Percentiles rank a stretch among this genome's conserved stretches.
Evolutionary conservation across 2,888 invertebrate genomes (phyloP).

Genomic region (Galerucella nymphaeae): DNA sequence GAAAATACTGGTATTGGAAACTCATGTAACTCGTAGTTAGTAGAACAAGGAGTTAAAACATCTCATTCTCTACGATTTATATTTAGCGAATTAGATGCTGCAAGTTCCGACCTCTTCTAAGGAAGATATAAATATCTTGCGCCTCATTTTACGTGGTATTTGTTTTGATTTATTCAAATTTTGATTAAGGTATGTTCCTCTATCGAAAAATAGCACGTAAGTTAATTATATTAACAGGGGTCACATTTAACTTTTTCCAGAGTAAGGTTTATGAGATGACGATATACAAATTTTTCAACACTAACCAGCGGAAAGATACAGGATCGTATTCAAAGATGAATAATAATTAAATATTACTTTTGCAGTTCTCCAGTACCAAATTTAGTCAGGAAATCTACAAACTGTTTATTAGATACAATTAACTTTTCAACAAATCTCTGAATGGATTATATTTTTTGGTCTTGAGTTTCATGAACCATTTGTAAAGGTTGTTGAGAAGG

Average conservation of each 20-base stretch:
- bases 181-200: conserved; percentile 43
- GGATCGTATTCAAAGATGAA: conserved; percentile 4
- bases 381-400: no score
- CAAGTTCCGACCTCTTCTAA: conserved; percentile 57
- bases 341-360: no score
- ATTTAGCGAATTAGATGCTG: conserved; percentile 56
- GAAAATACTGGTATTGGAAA: conserved; percentile 45
- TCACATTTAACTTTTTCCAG: conserved; percentile 6
- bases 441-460: no score
- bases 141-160: conserved; percentile 55
- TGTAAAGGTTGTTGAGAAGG: no score
- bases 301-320: not conserved
- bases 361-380: no score
- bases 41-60: conserved; percentile 55
- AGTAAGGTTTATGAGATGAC: conserved; percentile 4
- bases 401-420: no score
- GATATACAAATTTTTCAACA: conserved; percentile 14
- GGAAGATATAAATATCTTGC: conserved; percentile 57
- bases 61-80: conserved; percentile 55
- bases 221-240: not conserved
- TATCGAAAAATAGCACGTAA: conserved; percentile 6
- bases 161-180: conserved; percentile 56
- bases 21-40: conserved; percentile 54
- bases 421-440: no score
- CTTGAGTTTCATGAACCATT: no score